Evolutionary conservation across 2,888 invertebrate species (phyloP).

Genomic region (Rhagophthalmus giganteus): DNA sequence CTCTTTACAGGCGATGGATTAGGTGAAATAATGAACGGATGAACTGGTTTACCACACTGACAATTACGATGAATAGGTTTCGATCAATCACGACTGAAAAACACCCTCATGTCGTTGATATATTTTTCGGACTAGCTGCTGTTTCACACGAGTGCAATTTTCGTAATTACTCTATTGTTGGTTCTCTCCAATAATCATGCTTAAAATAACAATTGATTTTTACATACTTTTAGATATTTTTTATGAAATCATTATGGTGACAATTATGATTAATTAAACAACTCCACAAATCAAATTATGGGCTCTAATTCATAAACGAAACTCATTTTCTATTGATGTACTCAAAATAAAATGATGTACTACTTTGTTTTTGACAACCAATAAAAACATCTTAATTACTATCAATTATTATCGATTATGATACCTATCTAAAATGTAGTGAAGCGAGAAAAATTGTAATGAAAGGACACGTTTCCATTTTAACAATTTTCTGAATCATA

Average conservation of each 20-base stretch:
- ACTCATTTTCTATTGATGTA: too few species aligned
- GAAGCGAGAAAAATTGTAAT: too few species aligned
- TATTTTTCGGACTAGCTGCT: conserved; percentile 20
- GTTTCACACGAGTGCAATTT: conserved; percentile 11
- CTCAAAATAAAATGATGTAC: too few species aligned
- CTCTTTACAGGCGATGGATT: conserved; percentile 25
- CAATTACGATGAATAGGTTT: conserved; percentile 34
- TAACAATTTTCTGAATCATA: too few species aligned
- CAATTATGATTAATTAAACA: not conserved
- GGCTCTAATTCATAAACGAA: too few species aligned
- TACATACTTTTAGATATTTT: too few species aligned
- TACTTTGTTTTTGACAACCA: too few species aligned
- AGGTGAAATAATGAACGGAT: conserved; percentile 41
- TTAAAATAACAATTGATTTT: too few species aligned
- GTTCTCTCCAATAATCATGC: not conserved
- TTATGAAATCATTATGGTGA: not conserved
- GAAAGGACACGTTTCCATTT: too few species aligned
- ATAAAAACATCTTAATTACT: too few species aligned
- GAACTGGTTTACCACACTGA: conserved; percentile 35
- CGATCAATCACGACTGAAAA: conserved; percentile 33
- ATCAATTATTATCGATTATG: too few species aligned
- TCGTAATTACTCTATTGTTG: conserved; percentile 7
- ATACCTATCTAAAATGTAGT: too few species aligned
- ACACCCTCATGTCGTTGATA: conserved; percentile 23
- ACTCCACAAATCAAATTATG: not conserved